These are phyloP conservation scores for Aphaenogaster rudis DNA, from an alignment of 1,140 invertebrate species.

Conservation along the genomic window DNA sequence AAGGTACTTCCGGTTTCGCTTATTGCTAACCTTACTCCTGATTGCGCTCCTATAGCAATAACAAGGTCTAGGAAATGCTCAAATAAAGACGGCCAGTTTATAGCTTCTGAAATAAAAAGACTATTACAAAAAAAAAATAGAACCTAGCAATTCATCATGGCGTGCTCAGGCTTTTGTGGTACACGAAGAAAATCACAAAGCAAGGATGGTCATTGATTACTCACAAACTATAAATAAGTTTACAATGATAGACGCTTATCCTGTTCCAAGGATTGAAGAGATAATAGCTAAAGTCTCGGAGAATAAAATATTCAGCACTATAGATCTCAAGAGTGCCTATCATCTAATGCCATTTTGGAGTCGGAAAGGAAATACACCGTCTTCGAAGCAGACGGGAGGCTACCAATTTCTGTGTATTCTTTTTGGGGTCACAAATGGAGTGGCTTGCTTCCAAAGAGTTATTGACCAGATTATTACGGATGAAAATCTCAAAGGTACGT, in stretches of 20 bases:
- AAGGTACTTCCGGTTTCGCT: background rate
- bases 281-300: background rate
- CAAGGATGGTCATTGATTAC: background rate
- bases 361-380: background rate
- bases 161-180: background rate
- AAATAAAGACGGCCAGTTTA: background rate
- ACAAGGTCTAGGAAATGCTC: background rate
- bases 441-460: background rate
- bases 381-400: background rate
- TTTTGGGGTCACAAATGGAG: background rate
- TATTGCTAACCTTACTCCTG: background rate
- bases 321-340: background rate
- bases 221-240: background rate
- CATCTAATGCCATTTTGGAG: background rate
- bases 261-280: background rate
- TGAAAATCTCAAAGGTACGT: background rate
- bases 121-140: background rate
- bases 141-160: background rate
- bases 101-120: background rate
- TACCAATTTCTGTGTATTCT: background rate
- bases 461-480: background rate
- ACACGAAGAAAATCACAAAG: background rate
- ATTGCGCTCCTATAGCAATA: background rate
- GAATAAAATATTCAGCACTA: background rate
- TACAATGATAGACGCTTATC: background rate